phyloP scores from a whole-genome alignment of 2,113 vertebrate species.

The Alaudala cheleensis region DNA sequence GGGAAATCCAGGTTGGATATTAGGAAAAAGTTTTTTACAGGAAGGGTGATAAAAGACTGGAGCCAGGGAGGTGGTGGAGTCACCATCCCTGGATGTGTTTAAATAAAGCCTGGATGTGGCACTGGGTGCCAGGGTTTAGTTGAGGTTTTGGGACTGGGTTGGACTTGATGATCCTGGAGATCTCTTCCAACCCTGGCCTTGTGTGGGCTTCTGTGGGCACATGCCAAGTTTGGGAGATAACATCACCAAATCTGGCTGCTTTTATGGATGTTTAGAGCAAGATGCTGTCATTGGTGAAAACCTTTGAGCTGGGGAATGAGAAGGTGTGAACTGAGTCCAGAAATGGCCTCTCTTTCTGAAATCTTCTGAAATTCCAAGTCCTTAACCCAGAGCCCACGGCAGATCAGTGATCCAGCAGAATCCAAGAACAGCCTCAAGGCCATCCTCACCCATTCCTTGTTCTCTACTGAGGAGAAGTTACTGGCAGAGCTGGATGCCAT shows the following conservation, averaged over 20 bases:
- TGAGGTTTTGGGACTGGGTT: background rate
- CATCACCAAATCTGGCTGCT: accelerated
- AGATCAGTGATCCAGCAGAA: slow-evolving; percentile 72
- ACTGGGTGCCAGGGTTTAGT: background rate
- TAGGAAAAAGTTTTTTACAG: background rate
- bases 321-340: background rate
- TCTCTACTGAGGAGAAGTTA: slow-evolving; percentile 79
- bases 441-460: slow-evolving; percentile 86
- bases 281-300: background rate
- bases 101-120: background rate
- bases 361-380: background rate
- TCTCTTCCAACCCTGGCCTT: background rate
- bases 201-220: background rate
- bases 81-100: background rate
- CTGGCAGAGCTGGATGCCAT: slow-evolving; percentile 84
- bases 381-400: slow-evolving; percentile 80
- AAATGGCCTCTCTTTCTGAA: background rate
- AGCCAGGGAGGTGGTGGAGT: background rate
- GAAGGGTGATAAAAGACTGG: background rate
- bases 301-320: background rate
- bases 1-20: background rate
- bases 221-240: background rate
- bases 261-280: accelerated
- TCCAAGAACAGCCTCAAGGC: slow-evolving; percentile 81
- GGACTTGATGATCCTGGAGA: background rate